Evolutionary conservation across 2,113 vertebrate genomes (phyloP).

Genomic region (Ochotona curzoniae): DNA sequence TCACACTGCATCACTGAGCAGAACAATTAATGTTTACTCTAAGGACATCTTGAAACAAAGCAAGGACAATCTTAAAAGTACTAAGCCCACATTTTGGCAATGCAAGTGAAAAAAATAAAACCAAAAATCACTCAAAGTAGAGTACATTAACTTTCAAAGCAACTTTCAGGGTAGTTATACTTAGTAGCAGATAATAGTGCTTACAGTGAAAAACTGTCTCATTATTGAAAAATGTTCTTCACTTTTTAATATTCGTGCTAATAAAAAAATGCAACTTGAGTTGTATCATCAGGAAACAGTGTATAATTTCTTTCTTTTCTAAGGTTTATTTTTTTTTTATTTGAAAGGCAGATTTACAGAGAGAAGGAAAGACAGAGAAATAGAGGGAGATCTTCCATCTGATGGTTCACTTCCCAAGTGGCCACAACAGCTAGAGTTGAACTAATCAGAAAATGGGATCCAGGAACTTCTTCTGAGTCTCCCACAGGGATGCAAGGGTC

Average conservation of each 20-base stretch:
- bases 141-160: background rate
- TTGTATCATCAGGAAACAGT: background rate
- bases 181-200: background rate
- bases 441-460: no score
- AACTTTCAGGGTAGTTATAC: background rate
- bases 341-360: no score
- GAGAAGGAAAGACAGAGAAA: no score
- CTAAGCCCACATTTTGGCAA: background rate
- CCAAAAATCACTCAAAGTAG: background rate
- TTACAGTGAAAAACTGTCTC: background rate
- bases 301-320: no score
- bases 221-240: background rate
- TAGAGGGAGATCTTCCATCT: no score
- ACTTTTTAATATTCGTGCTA: background rate
- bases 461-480: no score
- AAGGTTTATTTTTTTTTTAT: no score
- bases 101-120: conserved; percentile 20
- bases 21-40: conserved; percentile 38
- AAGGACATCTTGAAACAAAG: conserved; percentile 57
- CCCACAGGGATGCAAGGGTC: no score
- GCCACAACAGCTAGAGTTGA: no score
- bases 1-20: conserved; percentile 20
- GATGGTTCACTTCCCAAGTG: no score
- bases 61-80: conserved; percentile 31
- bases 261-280: background rate